Conservation (phyloP, 2,797 vertebrate species). For the Toxotes lorentzi region DNA sequence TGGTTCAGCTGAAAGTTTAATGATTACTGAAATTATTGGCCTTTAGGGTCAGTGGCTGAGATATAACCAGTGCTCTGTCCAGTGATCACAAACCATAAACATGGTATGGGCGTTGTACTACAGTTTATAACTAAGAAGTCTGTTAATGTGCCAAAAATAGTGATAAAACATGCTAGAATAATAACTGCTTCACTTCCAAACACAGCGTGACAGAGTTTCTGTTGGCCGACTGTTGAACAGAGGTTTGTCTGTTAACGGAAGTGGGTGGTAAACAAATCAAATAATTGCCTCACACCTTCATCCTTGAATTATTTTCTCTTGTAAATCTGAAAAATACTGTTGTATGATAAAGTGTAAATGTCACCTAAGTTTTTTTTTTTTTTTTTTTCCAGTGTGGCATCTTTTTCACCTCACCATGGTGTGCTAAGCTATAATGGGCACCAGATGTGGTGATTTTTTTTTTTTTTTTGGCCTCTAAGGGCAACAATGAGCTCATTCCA, state of each 20-base stretch:
- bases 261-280: not conserved
- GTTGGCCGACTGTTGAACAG: not conserved
- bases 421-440: no score
- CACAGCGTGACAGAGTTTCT: not conserved
- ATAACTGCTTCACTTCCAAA: not conserved
- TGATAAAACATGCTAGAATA: not conserved
- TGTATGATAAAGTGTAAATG: not conserved
- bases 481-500: not conserved
- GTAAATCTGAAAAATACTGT: no score
- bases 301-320: no score
- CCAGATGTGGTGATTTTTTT: no score
- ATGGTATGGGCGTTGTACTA: no score
- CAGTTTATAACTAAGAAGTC: no score
- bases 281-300: not conserved
- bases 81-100: no score
- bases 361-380: no score
- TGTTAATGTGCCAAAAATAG: not conserved
- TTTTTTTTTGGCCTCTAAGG: no score
- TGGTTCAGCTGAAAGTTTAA: slow-evolving; percentile 62
- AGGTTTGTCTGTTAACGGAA: not conserved
- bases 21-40: slow-evolving; percentile 51
- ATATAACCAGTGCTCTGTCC: not conserved
- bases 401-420: no score
- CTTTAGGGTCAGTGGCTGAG: slow-evolving; percentile 24
- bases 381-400: no score